Conservation (phyloP, 2,888 invertebrate genomes). For the Eristalinus sepulchralis region DNA sequence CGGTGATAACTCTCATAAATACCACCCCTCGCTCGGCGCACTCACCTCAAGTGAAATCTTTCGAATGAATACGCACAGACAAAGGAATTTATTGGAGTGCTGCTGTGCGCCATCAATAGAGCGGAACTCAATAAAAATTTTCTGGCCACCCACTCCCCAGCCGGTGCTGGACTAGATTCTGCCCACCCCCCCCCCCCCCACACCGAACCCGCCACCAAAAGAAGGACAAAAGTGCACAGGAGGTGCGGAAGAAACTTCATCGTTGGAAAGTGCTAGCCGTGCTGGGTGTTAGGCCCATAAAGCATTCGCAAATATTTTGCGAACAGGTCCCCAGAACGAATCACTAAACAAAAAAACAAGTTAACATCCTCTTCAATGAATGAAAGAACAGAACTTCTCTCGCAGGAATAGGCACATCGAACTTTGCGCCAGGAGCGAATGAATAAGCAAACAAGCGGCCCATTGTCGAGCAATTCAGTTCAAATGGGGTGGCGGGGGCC, state of each 20-base stretch:
- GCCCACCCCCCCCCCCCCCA: too few relatives aligned
- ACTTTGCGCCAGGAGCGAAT: constrained; percentile 43
- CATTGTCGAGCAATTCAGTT: constrained; percentile 69
- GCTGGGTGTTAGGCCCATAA: constrained; percentile 38
- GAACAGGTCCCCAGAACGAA: constrained; percentile 32
- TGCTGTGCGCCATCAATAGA: constrained; percentile 63
- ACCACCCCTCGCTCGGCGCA: background rate
- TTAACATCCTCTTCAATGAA: constrained; percentile 41
- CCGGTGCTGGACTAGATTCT: constrained; percentile 7
- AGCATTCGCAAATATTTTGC: constrained; percentile 62
- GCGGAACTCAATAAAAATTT: constrained; percentile 68
- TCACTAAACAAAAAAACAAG: constrained; percentile 2
- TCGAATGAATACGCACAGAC: constrained; percentile 67
- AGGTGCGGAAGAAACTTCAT: constrained; percentile 43
- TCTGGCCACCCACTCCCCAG: constrained; percentile 25
- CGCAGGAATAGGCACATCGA: constrained; percentile 13
- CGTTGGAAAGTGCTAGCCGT: background rate
- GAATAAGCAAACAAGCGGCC: constrained; percentile 53
- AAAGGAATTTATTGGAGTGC: constrained; percentile 60
- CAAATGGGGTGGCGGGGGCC: constrained; percentile 38
- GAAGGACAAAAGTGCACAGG: background rate
- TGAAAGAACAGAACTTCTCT: constrained; percentile 37
- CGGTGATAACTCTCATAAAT: constrained; percentile 67
- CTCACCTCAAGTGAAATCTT: constrained; percentile 48
- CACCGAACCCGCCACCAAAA: constrained; percentile 7